phyloP scores from a whole-genome alignment of 1,140 invertebrate species.

The Zaprionus capensis region DNA sequence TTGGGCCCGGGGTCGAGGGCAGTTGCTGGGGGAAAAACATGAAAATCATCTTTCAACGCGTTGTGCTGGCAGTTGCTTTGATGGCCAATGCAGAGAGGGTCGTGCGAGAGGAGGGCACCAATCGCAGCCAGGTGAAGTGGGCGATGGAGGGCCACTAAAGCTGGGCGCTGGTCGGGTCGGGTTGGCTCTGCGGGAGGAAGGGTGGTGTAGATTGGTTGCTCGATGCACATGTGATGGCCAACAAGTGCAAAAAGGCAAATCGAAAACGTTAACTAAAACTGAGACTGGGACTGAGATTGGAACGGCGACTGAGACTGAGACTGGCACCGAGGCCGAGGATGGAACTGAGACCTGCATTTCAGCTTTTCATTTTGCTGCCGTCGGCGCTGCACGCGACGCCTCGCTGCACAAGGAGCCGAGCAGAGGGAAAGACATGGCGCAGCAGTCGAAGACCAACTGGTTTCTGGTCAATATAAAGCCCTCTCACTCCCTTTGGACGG shows the following conservation, averaged over 20 bases:
- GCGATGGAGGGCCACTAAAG: slow-evolving; percentile 17
- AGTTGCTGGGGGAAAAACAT: slow-evolving; percentile 64
- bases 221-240: slow-evolving; percentile 28
- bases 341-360: slow-evolving; percentile 40
- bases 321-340: slow-evolving; percentile 6
- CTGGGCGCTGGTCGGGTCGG: slow-evolving; percentile 4
- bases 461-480: slow-evolving; percentile 45
- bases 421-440: slow-evolving; percentile 41
- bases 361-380: slow-evolving; percentile 68
- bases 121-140: slow-evolving; percentile 51
- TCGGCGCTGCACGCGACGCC: slow-evolving; percentile 52
- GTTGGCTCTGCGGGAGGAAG: not conserved
- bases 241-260: slow-evolving; percentile 65
- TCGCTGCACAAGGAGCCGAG: slow-evolving; percentile 18
- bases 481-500: slow-evolving; percentile 4
- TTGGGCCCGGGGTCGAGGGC: slow-evolving; percentile 14
- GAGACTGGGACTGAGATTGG: slow-evolving; percentile 14
- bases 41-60: slow-evolving; percentile 82
- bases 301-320: slow-evolving; percentile 14
- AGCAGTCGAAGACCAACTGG: slow-evolving; percentile 60
- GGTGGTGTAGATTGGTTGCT: not conserved
- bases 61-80: slow-evolving; percentile 57
- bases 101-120: slow-evolving; percentile 9
- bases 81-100: slow-evolving; percentile 5
- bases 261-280: slow-evolving; percentile 38